These are phyloP conservation scores for Drosophila fuyamai DNA, from an alignment of 1,140 invertebrate species.

Conservation along the genomic window DNA sequence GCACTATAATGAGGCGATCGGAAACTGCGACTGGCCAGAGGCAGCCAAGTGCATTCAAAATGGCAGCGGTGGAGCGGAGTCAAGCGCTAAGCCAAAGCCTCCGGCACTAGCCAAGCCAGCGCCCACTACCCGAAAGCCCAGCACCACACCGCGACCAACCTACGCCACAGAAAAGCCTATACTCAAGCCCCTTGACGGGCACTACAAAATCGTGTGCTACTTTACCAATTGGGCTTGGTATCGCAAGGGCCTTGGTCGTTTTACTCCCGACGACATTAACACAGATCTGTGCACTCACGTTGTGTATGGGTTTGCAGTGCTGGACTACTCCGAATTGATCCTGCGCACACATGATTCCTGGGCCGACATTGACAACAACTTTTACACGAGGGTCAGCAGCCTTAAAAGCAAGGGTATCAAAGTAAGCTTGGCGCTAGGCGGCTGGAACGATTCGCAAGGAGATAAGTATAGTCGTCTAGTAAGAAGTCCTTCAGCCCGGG, in stretches of 20 bases:
- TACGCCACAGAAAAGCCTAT: constrained; percentile 77
- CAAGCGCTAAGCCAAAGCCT: constrained; percentile 42
- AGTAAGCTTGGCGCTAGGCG: constrained; percentile 93
- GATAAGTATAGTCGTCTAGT: constrained; percentile 94
- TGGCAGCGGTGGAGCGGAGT: constrained; percentile 1
- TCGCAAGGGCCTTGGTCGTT: constrained; percentile 92
- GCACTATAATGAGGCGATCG: constrained; percentile 89
- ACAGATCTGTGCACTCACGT: constrained; percentile 95
- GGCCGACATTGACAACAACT: constrained; percentile 94
- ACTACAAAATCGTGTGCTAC: constrained; percentile 94
- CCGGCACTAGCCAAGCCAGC: constrained; percentile 52
- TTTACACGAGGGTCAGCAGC: constrained; percentile 92
- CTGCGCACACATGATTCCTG: constrained; percentile 94
- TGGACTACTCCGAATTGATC: constrained; percentile 90
- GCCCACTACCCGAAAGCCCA: constrained; percentile 57
- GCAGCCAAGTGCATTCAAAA: constrained; percentile 87
- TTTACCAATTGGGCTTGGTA: constrained; percentile 98
- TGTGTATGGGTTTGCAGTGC: constrained; percentile 95
- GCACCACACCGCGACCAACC: constrained; percentile 74
- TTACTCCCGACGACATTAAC: constrained; percentile 93
- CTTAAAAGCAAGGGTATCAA: constrained; percentile 93
- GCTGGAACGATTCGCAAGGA: constrained; percentile 95
- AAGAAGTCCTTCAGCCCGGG: constrained; percentile 89
- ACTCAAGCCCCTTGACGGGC: constrained; percentile 85
- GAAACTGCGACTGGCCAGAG: constrained; percentile 92